A percentile compares a stretch with the other conserved stretches of the same genome.
These are phyloP conservation scores for Metaphire vulgaris DNA, from an alignment of 1,140 invertebrate genomes.

Conservation along the genomic window DNA sequence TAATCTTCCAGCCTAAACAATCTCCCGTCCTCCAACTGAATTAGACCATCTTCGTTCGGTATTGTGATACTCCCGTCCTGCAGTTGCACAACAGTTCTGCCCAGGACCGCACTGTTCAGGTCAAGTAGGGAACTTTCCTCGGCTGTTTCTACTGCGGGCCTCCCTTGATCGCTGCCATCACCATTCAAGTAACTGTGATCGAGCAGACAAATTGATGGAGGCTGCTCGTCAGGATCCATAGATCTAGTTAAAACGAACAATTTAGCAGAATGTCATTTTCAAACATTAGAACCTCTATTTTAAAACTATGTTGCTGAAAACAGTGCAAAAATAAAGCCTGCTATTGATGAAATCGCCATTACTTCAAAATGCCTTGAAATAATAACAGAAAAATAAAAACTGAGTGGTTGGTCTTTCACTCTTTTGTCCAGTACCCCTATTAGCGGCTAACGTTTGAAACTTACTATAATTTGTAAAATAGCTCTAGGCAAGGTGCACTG, in stretches of 20 bases:
- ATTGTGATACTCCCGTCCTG: neutral
- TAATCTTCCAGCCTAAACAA: neutral
- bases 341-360: neutral
- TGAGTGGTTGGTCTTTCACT: neutral
- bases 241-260: neutral
- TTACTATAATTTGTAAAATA: too few species aligned
- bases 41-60: neutral
- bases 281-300: neutral
- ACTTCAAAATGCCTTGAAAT: too few species aligned
- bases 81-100: neutral
- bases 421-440: too few species aligned
- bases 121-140: neutral
- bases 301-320: neutral
- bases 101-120: neutral
- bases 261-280: neutral
- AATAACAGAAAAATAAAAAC: neutral
- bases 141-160: neutral
- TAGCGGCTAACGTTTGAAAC: too few species aligned
- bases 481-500: too few species aligned
- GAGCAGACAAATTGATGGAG: neutral
- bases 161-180: too few species aligned
- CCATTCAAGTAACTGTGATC: neutral
- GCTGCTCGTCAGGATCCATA: neutral
- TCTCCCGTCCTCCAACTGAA: neutral
- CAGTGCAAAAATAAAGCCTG: neutral